Evolutionary conservation across 2,888 invertebrate species (phyloP).

Genomic region (Cheilosia urbana): DNA sequence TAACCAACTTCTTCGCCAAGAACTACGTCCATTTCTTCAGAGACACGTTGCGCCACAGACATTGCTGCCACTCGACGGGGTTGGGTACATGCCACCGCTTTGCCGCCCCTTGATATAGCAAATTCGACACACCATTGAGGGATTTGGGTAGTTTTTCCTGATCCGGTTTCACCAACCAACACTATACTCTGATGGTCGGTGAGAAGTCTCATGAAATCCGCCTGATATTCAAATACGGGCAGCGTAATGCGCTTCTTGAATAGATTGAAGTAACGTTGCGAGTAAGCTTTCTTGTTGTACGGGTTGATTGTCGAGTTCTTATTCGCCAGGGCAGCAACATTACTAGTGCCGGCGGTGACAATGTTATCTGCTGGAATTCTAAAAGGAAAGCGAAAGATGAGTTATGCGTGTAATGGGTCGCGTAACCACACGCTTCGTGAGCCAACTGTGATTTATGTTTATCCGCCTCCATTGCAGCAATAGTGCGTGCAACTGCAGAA

Average conservation of each 20-base stretch:
- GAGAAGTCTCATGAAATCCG: slow-evolving; percentile 97
- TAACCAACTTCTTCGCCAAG: slow-evolving; percentile 97
- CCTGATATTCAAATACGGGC: slow-evolving; percentile 99
- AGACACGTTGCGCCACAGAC: slow-evolving; percentile 99
- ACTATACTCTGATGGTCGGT: slow-evolving; percentile 97
- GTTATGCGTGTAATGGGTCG: not conserved
- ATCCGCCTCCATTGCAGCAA: too few species aligned
- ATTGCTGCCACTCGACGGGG: slow-evolving; percentile 99
- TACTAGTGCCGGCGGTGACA: slow-evolving; percentile 72
- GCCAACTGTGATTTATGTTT: too few species aligned
- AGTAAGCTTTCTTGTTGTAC: slow-evolving; percentile 92
- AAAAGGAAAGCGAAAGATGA: slow-evolving; percentile 4
- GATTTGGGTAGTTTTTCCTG: slow-evolving; percentile 99
- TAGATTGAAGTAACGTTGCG: slow-evolving; percentile 94
- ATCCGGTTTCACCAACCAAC: slow-evolving; percentile 99
- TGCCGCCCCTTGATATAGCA: slow-evolving; percentile 87
- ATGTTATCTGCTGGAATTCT: slow-evolving; percentile 28
- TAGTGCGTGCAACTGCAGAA: too few species aligned
- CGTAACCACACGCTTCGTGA: too few species aligned
- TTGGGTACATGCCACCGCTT: slow-evolving; percentile 97
- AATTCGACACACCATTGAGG: slow-evolving; percentile 97
- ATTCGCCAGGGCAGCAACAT: slow-evolving; percentile 82
- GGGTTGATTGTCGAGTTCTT: slow-evolving; percentile 88
- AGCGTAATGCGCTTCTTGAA: slow-evolving; percentile 94
- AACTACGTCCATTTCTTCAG: slow-evolving; percentile 99